Conservation (phyloP, 2,797 vertebrate genomes). For the Helarctos malayanus region DNA sequence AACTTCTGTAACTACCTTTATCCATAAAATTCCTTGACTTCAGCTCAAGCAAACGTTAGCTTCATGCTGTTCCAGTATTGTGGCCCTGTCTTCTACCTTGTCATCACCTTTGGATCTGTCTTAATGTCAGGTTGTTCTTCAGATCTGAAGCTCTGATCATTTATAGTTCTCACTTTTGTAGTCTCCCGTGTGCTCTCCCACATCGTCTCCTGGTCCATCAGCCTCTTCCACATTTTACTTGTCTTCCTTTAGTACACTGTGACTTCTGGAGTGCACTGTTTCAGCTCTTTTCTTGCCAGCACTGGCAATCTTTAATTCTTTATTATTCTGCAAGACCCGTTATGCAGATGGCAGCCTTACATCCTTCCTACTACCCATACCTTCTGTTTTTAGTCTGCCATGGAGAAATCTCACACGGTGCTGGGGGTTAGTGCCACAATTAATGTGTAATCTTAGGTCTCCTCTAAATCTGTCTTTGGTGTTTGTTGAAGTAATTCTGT, state of each 20-base stretch:
- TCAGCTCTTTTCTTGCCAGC: neutral
- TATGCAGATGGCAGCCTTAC: neutral
- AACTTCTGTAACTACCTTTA: neutral
- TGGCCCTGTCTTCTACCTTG: neutral
- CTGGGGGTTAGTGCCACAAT: neutral
- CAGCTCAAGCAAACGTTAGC: neutral
- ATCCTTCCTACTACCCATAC: neutral
- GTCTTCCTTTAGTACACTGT: neutral
- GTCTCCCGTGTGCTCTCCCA: neutral
- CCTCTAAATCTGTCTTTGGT: neutral
- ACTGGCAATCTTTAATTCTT: conserved; percentile 15
- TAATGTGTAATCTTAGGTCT: neutral
- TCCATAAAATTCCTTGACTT: conserved; percentile 43
- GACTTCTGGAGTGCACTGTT: neutral
- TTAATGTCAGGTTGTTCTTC: neutral
- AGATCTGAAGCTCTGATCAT: neutral
- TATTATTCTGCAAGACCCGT: neutral
- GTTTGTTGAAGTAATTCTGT: neutral
- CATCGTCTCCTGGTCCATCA: neutral
- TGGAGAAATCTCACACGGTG: neutral
- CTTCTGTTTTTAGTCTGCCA: neutral
- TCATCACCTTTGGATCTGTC: neutral
- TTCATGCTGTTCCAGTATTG: neutral
- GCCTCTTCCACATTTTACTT: neutral
- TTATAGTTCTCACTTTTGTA: neutral